Percentiles rank a stretch among this genome's conserved stretches.
Evolutionary conservation across 2,888 invertebrate genomes (phyloP).

Genomic region (Helicoverpa assulta): DNA sequence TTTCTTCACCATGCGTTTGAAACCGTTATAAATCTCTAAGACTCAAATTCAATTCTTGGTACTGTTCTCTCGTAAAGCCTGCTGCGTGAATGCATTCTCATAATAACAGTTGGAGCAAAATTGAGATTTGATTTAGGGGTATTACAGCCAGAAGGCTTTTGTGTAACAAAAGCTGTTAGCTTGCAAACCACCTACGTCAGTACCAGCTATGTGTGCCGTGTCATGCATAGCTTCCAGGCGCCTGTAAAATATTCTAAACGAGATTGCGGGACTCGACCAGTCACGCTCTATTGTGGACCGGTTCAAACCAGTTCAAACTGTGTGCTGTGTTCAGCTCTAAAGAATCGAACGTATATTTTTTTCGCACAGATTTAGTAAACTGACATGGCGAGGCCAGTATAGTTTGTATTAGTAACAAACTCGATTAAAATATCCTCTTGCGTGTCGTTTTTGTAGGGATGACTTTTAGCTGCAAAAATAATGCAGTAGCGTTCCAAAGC

Average conservation of each 20-base stretch:
- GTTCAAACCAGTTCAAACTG: conserved; percentile 7
- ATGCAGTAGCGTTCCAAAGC: background rate
- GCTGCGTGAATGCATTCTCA: background rate
- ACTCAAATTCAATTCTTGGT: background rate
- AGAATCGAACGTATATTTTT: conserved; percentile 25
- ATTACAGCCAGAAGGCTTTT: conserved; percentile 26
- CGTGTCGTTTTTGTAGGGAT: background rate
- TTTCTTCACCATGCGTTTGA: background rate
- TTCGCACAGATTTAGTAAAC: conserved; percentile 9
- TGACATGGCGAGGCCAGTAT: background rate
- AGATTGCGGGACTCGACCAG: conserved; percentile 48
- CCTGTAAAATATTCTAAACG: conserved; percentile 49
- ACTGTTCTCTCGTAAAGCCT: background rate
- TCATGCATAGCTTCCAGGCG: conserved; percentile 42
- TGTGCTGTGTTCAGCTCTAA: conserved; percentile 14
- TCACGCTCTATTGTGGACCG: conserved; percentile 37
- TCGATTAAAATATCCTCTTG: background rate
- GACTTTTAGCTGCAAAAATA: conserved; percentile 1
- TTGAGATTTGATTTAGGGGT: conserved; percentile 31
- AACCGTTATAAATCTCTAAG: background rate
- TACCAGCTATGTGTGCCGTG: conserved; percentile 25
- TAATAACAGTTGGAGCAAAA: conserved; percentile 7
- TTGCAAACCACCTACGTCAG: conserved; percentile 44
- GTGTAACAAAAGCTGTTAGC: conserved; percentile 39
- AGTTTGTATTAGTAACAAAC: background rate